These are phyloP conservation scores for Venturia canescens DNA, from an alignment of 1,140 invertebrate genomes.

Conservation along the genomic window DNA sequence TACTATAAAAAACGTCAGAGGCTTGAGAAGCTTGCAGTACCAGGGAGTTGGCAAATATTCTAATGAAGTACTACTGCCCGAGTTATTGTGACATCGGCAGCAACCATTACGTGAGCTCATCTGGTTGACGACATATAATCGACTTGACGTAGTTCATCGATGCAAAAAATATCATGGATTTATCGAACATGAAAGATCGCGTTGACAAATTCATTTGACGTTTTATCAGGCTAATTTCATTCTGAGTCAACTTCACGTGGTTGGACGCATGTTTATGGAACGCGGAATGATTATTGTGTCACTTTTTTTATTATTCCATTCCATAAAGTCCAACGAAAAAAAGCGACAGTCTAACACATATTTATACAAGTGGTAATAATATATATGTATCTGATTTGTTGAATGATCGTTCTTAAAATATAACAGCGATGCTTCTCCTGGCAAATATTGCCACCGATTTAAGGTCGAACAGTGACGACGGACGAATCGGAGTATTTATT, in stretches of 20 bases:
- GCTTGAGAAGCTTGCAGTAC: slow-evolving; percentile 64
- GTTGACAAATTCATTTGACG: neutral
- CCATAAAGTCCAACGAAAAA: neutral
- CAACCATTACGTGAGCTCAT: slow-evolving; percentile 63
- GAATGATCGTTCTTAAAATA: no score
- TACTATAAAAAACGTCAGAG: slow-evolving; percentile 65
- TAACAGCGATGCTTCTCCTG: no score
- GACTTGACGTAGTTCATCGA: slow-evolving; percentile 33
- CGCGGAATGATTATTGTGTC: neutral
- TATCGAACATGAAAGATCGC: neutral
- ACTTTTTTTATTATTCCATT: neutral
- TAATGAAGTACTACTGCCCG: slow-evolving; percentile 53
- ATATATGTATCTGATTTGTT: neutral
- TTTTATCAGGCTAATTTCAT: neutral
- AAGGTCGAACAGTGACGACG: neutral
- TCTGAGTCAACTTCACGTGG: neutral
- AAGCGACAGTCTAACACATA: slow-evolving; percentile 5
- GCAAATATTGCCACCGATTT: neutral
- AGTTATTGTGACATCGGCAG: slow-evolving; percentile 55
- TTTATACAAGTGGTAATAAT: neutral
- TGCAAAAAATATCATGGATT: neutral
- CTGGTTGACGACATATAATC: slow-evolving; percentile 50
- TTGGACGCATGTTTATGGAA: neutral
- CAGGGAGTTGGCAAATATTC: slow-evolving; percentile 51
- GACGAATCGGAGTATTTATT: neutral